Evolutionary conservation across 2,113 vertebrate genomes (phyloP).

Genomic region (Tympanuchus pallidicinctus): DNA sequence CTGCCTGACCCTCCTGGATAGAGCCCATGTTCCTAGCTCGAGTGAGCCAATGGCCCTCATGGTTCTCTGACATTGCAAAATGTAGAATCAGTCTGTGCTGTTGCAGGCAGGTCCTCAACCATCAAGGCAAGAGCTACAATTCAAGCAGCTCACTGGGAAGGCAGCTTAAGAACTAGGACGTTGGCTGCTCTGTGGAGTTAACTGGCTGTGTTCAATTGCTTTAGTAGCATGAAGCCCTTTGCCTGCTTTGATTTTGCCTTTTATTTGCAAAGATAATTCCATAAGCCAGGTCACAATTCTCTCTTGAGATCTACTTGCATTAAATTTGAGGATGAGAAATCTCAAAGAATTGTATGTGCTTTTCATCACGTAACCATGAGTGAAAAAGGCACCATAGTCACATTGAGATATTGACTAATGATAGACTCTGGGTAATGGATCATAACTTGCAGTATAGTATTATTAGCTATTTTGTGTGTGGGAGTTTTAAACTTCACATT

Average conservation of each 20-base stretch:
- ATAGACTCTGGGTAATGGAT: neutral
- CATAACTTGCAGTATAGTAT: neutral
- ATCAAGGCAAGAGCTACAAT: neutral
- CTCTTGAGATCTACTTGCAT: neutral
- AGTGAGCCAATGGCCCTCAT: fast-evolving
- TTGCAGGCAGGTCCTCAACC: neutral
- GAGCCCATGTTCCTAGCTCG: fast-evolving
- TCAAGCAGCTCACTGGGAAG: neutral
- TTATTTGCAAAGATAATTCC: neutral
- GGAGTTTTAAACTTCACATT: neutral
- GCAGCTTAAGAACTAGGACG: neutral
- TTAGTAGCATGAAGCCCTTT: fast-evolving
- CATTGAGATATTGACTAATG: neutral
- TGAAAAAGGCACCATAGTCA: neutral
- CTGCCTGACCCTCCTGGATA: neutral
- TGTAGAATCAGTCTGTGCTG: neutral
- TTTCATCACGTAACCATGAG: neutral
- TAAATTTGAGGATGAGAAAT: neutral
- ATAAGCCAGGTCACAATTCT: neutral
- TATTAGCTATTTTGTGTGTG: neutral
- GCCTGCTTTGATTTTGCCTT: neutral
- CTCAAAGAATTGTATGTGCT: neutral
- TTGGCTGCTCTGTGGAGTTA: neutral
- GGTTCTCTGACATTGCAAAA: neutral
- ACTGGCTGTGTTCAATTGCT: fast-evolving